A percentile compares a stretch with the other conserved stretches of the same genome.
Evolutionary conservation across 2,888 invertebrate genomes (phyloP).

Genomic region (Chironomus riparius): DNA sequence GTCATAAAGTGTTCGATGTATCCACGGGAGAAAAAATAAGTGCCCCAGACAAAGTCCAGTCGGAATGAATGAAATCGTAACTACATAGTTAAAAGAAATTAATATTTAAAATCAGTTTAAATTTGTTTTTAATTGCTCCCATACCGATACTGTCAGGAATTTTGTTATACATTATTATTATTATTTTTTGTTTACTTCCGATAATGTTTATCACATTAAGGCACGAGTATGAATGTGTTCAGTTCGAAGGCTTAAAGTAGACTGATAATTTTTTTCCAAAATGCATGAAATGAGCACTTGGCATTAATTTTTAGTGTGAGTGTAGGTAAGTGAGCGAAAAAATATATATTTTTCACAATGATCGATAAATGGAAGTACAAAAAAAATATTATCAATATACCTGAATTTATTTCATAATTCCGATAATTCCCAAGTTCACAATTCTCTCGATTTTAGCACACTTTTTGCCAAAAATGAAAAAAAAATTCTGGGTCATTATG

Average conservation of each 20-base stretch:
- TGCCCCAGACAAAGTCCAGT: background rate
- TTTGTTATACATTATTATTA: conserved; percentile 9
- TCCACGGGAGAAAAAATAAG: conserved; percentile 11
- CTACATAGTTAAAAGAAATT: background rate
- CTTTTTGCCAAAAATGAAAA: no score
- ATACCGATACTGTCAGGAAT: background rate
- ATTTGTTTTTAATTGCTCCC: background rate
- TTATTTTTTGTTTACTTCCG: background rate
- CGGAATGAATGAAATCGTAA: conserved; percentile 2
- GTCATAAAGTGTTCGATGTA: background rate
- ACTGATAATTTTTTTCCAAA: background rate
- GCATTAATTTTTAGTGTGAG: background rate
- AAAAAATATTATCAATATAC: background rate
- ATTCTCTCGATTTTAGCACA: background rate
- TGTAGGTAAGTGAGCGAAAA: background rate
- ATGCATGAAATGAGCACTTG: background rate
- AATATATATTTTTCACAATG: background rate
- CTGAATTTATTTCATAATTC: background rate
- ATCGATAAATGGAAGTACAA: background rate
- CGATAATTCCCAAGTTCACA: background rate
- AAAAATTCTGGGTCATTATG: no score
- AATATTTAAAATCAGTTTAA: background rate
- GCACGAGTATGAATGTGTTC: background rate
- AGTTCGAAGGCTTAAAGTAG: background rate
- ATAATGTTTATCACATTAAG: background rate